phyloP scores from a whole-genome alignment of 2,888 invertebrate species.

The Sesia bembeciformis region DNA sequence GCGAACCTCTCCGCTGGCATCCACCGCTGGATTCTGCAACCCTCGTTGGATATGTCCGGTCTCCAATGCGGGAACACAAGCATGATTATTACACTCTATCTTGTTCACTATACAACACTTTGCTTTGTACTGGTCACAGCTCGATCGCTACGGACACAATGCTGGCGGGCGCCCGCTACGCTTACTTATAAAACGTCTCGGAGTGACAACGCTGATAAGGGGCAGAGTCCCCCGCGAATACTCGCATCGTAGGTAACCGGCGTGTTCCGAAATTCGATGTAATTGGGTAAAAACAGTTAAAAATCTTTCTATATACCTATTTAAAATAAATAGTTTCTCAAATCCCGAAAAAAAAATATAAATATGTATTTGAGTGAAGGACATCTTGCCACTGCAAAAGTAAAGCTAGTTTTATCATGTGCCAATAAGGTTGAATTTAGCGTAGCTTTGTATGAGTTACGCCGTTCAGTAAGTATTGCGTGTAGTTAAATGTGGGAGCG shows the following conservation, averaged over 20 bases:
- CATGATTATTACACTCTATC: conserved; percentile 29
- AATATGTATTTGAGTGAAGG: too few species aligned
- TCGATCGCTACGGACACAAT: conserved; percentile 47
- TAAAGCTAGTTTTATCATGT: too few species aligned
- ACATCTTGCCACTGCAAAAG: too few species aligned
- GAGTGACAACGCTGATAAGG: conserved; percentile 61
- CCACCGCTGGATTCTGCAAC: conserved; percentile 56
- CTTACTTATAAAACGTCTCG: conserved; percentile 67
- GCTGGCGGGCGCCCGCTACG: conserved; percentile 41
- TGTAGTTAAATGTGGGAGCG: conserved; percentile 26
- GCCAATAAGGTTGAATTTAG: too few species aligned
- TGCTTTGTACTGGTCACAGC: conserved; percentile 38
- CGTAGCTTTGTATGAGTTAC: too few species aligned
- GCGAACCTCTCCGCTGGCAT: conserved; percentile 62
- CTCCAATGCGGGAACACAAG: conserved; percentile 66
- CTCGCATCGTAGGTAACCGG: not conserved
- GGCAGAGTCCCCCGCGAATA: conserved; percentile 63
- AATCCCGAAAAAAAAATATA: too few species aligned
- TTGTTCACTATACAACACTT: conserved; percentile 1
- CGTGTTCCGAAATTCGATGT: too few species aligned
- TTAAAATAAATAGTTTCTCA: too few species aligned
- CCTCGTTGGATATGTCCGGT: conserved; percentile 40
- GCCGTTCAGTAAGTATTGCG: conserved; percentile 4
- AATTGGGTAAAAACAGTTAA: too few species aligned
- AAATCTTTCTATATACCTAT: too few species aligned